phyloP scores from a whole-genome alignment of 2,888 invertebrate genomes.

The Agapostemon virescens region DNA sequence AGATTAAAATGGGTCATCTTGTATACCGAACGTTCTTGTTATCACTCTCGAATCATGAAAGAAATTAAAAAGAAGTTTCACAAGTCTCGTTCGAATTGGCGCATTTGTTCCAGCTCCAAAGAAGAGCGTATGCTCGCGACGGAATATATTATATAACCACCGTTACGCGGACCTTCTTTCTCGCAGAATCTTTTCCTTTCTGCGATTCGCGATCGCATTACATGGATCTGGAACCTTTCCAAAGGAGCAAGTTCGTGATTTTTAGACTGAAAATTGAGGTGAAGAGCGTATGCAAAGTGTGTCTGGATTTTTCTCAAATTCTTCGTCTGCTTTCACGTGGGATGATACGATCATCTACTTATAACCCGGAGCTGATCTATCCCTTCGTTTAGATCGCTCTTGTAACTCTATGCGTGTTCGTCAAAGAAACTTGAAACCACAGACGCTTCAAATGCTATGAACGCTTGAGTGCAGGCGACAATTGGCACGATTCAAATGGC shows the following conservation, averaged over 20 bases:
- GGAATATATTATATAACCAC: conserved; percentile 64
- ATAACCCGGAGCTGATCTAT: conserved; percentile 35
- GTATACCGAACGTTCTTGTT: not conserved
- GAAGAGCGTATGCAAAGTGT: conserved; percentile 67
- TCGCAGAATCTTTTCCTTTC: conserved; percentile 53
- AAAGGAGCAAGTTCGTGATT: conserved; percentile 63
- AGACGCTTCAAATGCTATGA: not conserved
- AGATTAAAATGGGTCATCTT: no score
- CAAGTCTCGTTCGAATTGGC: conserved; percentile 19
- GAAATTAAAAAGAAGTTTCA: conserved; percentile 3
- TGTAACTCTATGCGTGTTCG: conserved; percentile 16
- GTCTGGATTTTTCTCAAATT: conserved; percentile 61
- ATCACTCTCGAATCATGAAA: not conserved
- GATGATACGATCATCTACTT: conserved; percentile 50
- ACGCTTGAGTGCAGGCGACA: not conserved
- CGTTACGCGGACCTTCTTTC: conserved; percentile 54
- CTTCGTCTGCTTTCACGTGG: conserved; percentile 44
- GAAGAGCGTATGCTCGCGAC: conserved; percentile 60
- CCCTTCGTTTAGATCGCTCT: conserved; percentile 2
- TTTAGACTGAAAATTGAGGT: conserved; percentile 65
- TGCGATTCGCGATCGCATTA: conserved; percentile 67
- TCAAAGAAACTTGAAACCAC: not conserved
- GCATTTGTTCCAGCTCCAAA: conserved; percentile 32
- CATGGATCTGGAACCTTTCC: conserved; percentile 67
- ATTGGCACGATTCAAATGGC: not conserved